Evolutionary conservation across 2,888 invertebrate genomes (phyloP).

Genomic region (Serrognathus titanus): DNA sequence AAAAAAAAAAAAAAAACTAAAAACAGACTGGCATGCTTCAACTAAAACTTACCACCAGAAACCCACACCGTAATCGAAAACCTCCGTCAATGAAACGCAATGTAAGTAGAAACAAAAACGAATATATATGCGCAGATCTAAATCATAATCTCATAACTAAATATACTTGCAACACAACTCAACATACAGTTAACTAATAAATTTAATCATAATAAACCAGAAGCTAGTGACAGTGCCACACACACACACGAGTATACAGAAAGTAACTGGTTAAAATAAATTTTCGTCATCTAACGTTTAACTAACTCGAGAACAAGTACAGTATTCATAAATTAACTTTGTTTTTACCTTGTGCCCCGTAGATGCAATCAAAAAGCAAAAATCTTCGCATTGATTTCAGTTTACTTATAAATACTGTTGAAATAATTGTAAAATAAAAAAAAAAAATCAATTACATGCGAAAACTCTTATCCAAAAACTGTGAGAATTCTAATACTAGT

Average conservation of each 20-base stretch:
- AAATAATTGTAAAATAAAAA: no score
- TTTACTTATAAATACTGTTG: no score
- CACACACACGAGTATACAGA: neutral
- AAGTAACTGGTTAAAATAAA: neutral
- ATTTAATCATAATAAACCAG: neutral
- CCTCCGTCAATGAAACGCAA: conserved; percentile 42
- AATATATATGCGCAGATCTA: conserved; percentile 13
- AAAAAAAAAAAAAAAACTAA: neutral
- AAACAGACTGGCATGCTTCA: conserved; percentile 6
- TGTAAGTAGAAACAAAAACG: conserved; percentile 35
- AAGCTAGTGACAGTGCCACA: neutral
- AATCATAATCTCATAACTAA: conserved; percentile 3
- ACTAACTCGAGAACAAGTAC: no score
- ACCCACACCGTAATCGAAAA: conserved; percentile 34
- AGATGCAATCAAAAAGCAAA: no score
- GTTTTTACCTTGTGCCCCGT: no score
- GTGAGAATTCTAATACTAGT: no score
- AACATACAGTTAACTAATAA: neutral
- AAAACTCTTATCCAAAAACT: no score
- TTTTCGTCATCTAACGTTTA: no score
- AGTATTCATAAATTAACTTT: no score
- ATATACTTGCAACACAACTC: conserved; percentile 5
- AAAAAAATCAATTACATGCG: no score
- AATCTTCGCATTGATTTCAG: no score
- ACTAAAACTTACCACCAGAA: conserved; percentile 41